These are phyloP conservation scores for Coelopa pilipes DNA, from an alignment of 2,888 invertebrate genomes.

Conservation along the genomic window DNA sequence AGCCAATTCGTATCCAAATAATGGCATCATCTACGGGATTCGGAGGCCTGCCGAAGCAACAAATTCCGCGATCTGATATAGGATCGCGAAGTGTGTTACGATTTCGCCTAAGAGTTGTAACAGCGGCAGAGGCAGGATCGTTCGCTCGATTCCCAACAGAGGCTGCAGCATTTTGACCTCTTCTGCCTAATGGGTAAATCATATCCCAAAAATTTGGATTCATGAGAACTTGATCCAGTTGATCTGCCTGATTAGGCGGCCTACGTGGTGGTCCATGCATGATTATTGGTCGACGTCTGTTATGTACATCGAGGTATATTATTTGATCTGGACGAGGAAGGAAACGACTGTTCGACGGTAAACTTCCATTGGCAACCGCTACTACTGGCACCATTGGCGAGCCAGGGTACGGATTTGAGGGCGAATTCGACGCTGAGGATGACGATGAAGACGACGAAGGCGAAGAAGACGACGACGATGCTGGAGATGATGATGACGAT, in stretches of 20 bases:
- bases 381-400: slow-evolving; percentile 17
- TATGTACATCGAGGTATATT: slow-evolving; percentile 54
- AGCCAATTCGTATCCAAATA: slow-evolving; percentile 64
- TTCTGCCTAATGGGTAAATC: slow-evolving; percentile 56
- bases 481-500: slow-evolving; percentile 26
- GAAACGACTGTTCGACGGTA: slow-evolving; percentile 54
- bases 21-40: slow-evolving; percentile 62
- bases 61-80: slow-evolving; percentile 64
- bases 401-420: slow-evolving; percentile 16
- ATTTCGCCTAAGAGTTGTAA: slow-evolving; percentile 39
- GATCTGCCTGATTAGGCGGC: slow-evolving; percentile 44
- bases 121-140: not conserved
- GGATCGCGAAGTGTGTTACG: slow-evolving; percentile 29
- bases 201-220: slow-evolving; percentile 63
- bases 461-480: slow-evolving; percentile 41
- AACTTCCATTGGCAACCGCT: slow-evolving; percentile 45
- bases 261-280: slow-evolving; percentile 32
- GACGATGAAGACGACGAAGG: slow-evolving; percentile 42
- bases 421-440: slow-evolving; percentile 37
- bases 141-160: not conserved
- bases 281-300: slow-evolving; percentile 36
- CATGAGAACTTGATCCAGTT: slow-evolving; percentile 54
- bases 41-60: slow-evolving; percentile 62
- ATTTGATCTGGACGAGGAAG: slow-evolving; percentile 56
- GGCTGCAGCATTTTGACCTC: slow-evolving; percentile 36